These are phyloP conservation scores for Frankliniella intonsa DNA, from an alignment of 2,888 invertebrate genomes.

Conservation along the genomic window DNA sequence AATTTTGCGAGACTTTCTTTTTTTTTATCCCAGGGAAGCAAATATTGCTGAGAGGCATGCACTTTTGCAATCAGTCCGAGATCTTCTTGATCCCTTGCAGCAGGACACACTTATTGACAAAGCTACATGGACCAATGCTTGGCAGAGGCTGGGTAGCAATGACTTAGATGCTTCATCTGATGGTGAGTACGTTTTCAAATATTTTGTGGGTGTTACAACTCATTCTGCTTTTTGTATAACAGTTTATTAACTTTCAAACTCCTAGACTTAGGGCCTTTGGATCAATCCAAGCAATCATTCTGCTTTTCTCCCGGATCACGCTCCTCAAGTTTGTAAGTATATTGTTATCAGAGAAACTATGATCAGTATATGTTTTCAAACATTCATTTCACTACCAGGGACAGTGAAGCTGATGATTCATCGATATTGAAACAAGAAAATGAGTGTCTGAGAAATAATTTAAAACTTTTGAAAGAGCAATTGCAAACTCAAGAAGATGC, in stretches of 20 bases:
- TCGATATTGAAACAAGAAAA: neutral
- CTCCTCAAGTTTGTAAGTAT: neutral
- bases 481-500: neutral
- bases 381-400: neutral
- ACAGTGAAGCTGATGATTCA: neutral
- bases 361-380: neutral
- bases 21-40: too few relatives aligned
- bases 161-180: neutral
- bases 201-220: neutral
- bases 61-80: neutral
- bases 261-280: neutral
- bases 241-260: neutral
- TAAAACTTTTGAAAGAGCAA: neutral
- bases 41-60: neutral
- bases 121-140: neutral
- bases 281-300: neutral
- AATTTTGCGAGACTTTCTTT: neutral
- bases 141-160: neutral
- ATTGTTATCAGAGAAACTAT: neutral
- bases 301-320: neutral
- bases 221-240: neutral
- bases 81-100: neutral
- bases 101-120: neutral
- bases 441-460: neutral
- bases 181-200: neutral